Percentiles rank a stretch among this genome's conserved stretches.
Conservation (phyloP, 2,888 invertebrate species). For the Apamea epomidion region DNA sequence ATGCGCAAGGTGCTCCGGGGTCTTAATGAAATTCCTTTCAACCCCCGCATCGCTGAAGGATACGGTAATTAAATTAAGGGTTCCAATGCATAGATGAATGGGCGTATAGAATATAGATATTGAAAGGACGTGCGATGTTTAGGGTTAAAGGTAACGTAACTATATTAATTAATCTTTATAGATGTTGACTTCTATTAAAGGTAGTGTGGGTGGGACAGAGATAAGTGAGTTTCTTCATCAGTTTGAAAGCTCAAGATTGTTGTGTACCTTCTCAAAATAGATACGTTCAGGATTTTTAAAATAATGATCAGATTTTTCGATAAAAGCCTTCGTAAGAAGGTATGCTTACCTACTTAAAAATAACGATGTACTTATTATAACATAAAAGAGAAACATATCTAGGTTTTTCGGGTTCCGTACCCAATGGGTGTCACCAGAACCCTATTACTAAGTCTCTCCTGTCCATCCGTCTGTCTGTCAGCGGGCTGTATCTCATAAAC, state of each 20-base stretch:
- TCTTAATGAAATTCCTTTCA: conserved; percentile 68
- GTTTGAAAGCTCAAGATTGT: background rate
- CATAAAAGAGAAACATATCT: background rate
- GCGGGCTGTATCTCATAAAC: too few species aligned
- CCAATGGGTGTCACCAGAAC: too few species aligned
- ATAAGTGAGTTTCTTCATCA: conserved; percentile 21
- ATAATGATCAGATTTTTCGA: background rate
- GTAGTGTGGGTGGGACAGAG: background rate
- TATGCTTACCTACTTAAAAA: background rate
- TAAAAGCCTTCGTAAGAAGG: background rate
- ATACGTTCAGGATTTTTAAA: background rate
- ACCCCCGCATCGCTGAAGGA: conserved; percentile 53
- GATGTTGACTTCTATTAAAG: conserved; percentile 12
- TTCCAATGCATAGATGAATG: conserved; percentile 49
- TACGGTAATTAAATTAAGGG: conserved; percentile 62
- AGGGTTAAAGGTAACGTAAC: conserved; percentile 43
- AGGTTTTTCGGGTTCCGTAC: background rate
- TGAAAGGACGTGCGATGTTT: conserved; percentile 33
- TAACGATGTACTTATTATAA: background rate
- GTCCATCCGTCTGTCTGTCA: too few species aligned
- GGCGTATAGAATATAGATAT: conserved; percentile 39
- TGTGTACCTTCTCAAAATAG: background rate
- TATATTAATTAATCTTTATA: conserved; percentile 49
- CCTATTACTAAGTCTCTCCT: too few species aligned
- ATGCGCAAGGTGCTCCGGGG: conserved; percentile 34